phyloP scores from a whole-genome alignment of 2,113 vertebrate genomes.

The Cisticola juncidis region DNA sequence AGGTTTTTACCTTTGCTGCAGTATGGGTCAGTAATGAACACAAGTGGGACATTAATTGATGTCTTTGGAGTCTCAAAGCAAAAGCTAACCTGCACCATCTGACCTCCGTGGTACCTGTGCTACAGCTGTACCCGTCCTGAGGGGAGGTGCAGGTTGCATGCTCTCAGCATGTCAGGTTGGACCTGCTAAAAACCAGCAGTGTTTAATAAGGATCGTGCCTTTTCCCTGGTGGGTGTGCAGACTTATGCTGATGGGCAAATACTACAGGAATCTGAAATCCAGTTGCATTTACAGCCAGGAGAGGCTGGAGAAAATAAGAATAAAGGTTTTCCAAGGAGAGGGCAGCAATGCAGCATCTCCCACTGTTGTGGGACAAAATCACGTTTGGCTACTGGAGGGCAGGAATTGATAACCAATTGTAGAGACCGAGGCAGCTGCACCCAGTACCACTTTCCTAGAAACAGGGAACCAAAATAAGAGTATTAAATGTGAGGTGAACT shows the following conservation, averaged over 20 bases:
- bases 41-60: not conserved
- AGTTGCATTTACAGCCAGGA: not conserved
- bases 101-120: not conserved
- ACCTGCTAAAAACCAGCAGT: not conserved
- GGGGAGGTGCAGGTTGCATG: fast-evolving
- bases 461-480: not conserved
- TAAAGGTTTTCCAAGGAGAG: not conserved
- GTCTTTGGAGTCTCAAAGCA: not conserved
- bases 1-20: not conserved
- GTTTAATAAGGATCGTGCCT: not conserved
- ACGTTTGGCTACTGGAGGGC: not conserved
- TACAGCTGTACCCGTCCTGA: not conserved
- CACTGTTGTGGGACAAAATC: not conserved
- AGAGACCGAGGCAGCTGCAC: not conserved
- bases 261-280: not conserved
- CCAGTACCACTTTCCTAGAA: not conserved
- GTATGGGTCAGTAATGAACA: not conserved
- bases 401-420: fast-evolving
- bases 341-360: not conserved
- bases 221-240: not conserved
- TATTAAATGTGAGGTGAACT: not conserved
- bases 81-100: not conserved
- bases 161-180: not conserved
- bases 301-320: not conserved
- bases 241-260: not conserved